These are phyloP conservation scores for Loris lydekkerianus DNA, from an alignment of 2,797 vertebrate species.

Conservation along the genomic window DNA sequence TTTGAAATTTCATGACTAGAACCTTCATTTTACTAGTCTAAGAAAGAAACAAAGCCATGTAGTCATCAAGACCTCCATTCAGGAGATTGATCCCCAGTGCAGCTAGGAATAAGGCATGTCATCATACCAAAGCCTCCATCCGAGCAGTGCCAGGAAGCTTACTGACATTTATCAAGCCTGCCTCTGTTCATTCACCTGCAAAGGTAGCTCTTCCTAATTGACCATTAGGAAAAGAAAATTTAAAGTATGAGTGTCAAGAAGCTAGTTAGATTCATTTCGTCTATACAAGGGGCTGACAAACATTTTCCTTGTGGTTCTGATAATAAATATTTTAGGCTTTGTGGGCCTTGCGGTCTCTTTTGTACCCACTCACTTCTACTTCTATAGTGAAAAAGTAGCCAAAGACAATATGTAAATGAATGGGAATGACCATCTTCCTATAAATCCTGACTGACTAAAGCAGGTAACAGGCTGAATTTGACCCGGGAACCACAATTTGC, in stretches of 20 bases:
- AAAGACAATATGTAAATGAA: neutral
- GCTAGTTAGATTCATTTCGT: neutral
- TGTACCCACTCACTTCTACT: neutral
- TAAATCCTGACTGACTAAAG: conserved; percentile 62
- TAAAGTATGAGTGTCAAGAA: neutral
- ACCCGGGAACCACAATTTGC: neutral
- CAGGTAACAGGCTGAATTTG: neutral
- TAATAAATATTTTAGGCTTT: conserved; percentile 22
- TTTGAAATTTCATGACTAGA: conserved; percentile 13
- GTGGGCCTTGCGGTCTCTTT: neutral
- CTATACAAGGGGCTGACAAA: neutral
- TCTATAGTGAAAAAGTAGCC: neutral
- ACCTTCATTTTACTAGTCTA: neutral
- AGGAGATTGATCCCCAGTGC: neutral
- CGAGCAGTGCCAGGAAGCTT: neutral
- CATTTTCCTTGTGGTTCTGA: neutral
- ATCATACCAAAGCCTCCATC: neutral
- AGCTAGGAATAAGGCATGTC: neutral
- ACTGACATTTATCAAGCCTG: neutral
- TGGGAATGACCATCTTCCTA: neutral
- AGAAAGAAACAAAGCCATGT: neutral
- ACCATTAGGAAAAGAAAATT: neutral
- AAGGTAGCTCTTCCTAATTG: neutral
- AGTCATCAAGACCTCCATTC: neutral
- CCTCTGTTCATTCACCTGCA: neutral